Evolutionary conservation across 2,888 invertebrate genomes (phyloP).

Genomic region (Trissolcus brochymenae): DNA sequence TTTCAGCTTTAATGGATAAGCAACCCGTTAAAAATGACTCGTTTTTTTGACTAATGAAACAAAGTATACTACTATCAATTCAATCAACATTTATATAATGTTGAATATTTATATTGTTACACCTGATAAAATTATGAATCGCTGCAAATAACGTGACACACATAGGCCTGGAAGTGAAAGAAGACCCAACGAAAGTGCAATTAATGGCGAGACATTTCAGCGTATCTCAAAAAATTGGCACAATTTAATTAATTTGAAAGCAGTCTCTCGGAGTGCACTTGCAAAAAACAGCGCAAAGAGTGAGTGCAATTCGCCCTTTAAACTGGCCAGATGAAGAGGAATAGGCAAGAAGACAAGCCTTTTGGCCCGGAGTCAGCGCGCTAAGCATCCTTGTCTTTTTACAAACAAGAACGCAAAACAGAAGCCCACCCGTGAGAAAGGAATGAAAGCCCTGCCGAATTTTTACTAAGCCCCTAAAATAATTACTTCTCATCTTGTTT

Average conservation of each 20-base stretch:
- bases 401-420: slow-evolving; percentile 2
- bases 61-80: too few species aligned
- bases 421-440: not conserved
- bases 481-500: slow-evolving; percentile 1
- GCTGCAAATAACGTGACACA: too few species aligned
- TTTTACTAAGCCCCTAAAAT: not conserved
- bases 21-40: too few species aligned
- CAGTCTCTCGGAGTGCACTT: not conserved
- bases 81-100: too few species aligned
- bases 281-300: too few species aligned
- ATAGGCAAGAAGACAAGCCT: too few species aligned
- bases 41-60: too few species aligned
- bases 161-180: too few species aligned
- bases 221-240: not conserved
- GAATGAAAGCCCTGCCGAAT: not conserved
- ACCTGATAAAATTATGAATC: too few species aligned
- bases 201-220: not conserved
- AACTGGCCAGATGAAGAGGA: slow-evolving; percentile 1
- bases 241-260: slow-evolving; percentile 7
- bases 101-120: too few species aligned
- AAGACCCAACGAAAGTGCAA: too few species aligned
- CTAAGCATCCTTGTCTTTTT: not conserved
- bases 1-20: too few species aligned
- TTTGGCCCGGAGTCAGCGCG: not conserved
- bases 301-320: slow-evolving; percentile 1